Evolutionary conservation across 2,113 vertebrate species (phyloP).

Genomic region (Mungos mungo): DNA sequence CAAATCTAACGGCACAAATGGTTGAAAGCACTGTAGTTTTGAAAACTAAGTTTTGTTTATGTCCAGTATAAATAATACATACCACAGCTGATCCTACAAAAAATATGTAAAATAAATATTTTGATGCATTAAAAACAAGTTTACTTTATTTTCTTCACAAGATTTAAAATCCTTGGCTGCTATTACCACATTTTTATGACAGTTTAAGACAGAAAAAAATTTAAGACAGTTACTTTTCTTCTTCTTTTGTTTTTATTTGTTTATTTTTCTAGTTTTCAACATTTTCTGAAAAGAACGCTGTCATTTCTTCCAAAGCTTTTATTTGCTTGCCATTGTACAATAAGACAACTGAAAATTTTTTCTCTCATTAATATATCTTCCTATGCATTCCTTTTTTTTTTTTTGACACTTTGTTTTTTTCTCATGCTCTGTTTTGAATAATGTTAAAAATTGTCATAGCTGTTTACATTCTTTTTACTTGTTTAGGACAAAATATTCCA

Average conservation of each 20-base stretch:
- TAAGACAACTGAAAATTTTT: constrained; percentile 40
- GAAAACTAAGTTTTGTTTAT: neutral
- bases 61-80: neutral
- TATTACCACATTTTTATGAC: neutral
- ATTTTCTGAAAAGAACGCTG: neutral
- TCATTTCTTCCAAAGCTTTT: neutral
- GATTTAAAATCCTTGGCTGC: neutral
- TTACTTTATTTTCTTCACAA: neutral
- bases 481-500: neutral
- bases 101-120: neutral
- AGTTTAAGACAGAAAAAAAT: neutral
- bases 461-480: constrained; percentile 20
- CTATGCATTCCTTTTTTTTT: neutral
- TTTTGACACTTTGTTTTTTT: constrained; percentile 32
- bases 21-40: neutral
- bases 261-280: neutral
- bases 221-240: neutral
- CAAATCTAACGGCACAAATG: neutral
- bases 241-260: neutral
- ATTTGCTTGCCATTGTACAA: constrained; percentile 29
- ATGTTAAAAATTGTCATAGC: constrained; percentile 43
- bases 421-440: constrained; percentile 24
- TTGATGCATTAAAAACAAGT: neutral
- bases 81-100: neutral
- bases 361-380: neutral